phyloP scores from a whole-genome alignment of 2,888 invertebrate genomes.

The Keiferia lycopersicella region DNA sequence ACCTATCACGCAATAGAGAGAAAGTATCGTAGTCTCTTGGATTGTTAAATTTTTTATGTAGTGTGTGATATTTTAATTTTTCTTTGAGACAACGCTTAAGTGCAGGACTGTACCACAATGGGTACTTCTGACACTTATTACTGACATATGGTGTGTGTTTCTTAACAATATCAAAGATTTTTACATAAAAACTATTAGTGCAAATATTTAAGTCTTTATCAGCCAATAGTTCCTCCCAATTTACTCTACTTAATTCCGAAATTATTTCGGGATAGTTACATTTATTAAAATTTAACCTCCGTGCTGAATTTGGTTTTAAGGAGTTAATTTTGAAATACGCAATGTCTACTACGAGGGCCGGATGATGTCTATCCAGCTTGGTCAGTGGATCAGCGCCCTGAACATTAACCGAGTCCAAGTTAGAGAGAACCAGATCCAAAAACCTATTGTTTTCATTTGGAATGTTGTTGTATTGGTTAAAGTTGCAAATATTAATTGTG shows the following conservation, averaged over 20 bases:
- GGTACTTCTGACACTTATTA: neutral
- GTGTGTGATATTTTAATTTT: neutral
- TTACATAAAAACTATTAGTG: neutral
- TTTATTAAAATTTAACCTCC: neutral
- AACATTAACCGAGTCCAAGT: neutral
- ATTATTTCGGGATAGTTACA: neutral
- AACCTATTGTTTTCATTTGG: neutral
- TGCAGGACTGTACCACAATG: neutral
- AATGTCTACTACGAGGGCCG: neutral
- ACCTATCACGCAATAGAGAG: neutral
- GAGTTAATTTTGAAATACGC: neutral
- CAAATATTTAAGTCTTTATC: neutral
- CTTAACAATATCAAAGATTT: neutral
- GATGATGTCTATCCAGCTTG: conserved; percentile 1
- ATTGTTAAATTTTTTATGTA: neutral
- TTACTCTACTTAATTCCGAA: too few relatives aligned
- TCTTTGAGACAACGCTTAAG: neutral
- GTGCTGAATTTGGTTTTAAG: neutral
- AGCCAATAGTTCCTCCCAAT: too few relatives aligned
- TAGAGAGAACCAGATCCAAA: conserved; percentile 1
- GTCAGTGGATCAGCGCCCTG: neutral
- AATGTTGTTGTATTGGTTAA: neutral
- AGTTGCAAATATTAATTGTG: too few relatives aligned
- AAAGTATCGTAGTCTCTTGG: conserved; percentile 9
- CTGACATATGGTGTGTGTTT: neutral